These are phyloP conservation scores for Anhinga rufa DNA, from an alignment of 2,113 vertebrate genomes.

Conservation along the genomic window DNA sequence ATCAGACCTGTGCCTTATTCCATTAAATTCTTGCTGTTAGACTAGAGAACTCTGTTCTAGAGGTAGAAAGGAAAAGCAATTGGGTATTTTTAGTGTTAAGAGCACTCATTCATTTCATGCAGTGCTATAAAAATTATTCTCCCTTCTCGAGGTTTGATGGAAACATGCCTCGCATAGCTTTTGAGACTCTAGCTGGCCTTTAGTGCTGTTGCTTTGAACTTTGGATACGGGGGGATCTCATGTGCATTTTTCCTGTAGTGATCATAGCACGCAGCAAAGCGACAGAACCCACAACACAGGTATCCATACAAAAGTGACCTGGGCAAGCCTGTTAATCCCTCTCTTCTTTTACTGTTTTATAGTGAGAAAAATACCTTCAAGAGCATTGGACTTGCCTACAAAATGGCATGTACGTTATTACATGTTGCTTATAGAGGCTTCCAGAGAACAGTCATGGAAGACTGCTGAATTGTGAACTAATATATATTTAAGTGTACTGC, in stretches of 20 bases:
- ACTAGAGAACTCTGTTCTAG: not conserved
- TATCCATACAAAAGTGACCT: not conserved
- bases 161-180: not conserved
- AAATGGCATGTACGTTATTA: rapidly evolving
- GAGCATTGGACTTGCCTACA: not conserved
- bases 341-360: not conserved
- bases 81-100: not conserved
- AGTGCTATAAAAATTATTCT: not conserved
- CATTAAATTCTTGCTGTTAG: not conserved
- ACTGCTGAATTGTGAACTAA: not conserved
- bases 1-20: not conserved
- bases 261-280: not conserved
- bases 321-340: not conserved
- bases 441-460: not conserved
- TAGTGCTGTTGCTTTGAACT: not conserved
- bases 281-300: not conserved
- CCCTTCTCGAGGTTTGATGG: not conserved
- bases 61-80: not conserved
- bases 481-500: not conserved
- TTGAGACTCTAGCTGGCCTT: not conserved
- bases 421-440: not conserved
- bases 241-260: not conserved
- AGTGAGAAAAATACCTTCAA: not conserved
- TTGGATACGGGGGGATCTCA: not conserved
- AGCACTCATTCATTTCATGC: not conserved